Base-by-base conservation (phyloP, 2,888 invertebrate species). In the Fragum whitleyi region DNA sequence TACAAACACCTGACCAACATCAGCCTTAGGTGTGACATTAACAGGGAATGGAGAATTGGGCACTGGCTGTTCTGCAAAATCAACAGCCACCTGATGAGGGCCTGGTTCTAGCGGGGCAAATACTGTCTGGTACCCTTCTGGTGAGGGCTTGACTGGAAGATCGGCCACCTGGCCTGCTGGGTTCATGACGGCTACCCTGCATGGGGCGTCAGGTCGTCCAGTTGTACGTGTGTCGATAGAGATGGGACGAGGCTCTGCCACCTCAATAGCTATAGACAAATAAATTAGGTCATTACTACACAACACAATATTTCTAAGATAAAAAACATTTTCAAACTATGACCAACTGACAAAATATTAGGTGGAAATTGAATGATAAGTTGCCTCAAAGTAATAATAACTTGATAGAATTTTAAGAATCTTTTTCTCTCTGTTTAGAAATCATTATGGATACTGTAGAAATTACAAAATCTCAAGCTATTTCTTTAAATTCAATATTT, bases 111-210 rank as follows among this genome's bases (percentile, higher is more conserved):
- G 79, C 1, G 94, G 92, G 39, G 91, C 89, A 89, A 94, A 94
- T 68, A 90, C 89, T 62, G 93, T 93, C n/a, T 86, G 87, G 79
- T 91, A 92, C 42, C 97, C 97, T 90, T 97, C 96, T 81, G 96
- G 96, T 0, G 96, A 96, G 19, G 96, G 96, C 90, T 96, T 96
- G 21, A 97, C 96, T 89, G 96, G 96, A 0, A 97, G 96, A 92
- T 96, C 96, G 53, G 96, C 95, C 74, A 96, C 90, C 84, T 92
- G 88, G n/a, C 93, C 93, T 55, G 84, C 86, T 0, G 94, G 93
- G 23, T 88, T 90, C 32, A 81, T 89, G 14, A 94, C 92, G 42
- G 89, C 88, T 14, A 87, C 85, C 42, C 62, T 75, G 47, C 86
- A 85, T 23, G 88, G 86, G 39, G 80, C 81, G 57, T 87, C 87